Conservation (phyloP, 2,113 vertebrate species). For the Martes martes region DNA sequence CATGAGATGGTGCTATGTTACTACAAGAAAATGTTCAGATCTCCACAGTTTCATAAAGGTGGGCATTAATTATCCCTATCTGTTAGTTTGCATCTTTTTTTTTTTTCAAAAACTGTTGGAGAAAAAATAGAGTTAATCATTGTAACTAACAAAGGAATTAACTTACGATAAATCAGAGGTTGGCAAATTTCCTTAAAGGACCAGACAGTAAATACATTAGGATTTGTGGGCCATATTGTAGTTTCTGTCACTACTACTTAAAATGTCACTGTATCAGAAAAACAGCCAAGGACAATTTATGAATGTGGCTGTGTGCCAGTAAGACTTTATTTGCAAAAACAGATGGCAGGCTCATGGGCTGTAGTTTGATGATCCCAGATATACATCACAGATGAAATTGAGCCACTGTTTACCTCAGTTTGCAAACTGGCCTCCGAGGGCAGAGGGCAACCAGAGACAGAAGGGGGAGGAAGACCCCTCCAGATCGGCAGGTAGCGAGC, state of each 20-base stretch:
- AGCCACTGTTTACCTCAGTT: neutral
- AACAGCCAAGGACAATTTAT: neutral
- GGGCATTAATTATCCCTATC: neutral
- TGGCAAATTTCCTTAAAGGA: neutral
- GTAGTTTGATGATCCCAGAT: neutral
- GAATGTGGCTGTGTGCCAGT: neutral
- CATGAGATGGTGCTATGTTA: conserved; percentile 60
- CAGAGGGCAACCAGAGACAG: neutral
- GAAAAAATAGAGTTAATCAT: neutral
- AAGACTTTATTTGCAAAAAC: neutral
- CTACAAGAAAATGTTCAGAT: neutral
- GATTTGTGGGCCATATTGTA: neutral
- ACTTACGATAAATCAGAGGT: neutral
- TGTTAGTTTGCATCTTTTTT: neutral
- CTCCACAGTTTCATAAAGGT: neutral
- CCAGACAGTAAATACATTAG: neutral
- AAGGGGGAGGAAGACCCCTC: neutral
- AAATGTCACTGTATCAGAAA: neutral
- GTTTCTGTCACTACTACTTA: neutral
- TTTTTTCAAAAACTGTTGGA: neutral
- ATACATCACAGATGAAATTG: neutral
- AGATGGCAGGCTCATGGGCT: neutral
- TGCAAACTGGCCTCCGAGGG: neutral
- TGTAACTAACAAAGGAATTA: neutral
- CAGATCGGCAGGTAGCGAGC: neutral